Conservation (phyloP, 2,888 invertebrate genomes). For the Brassicogethes aeneus region DNA sequence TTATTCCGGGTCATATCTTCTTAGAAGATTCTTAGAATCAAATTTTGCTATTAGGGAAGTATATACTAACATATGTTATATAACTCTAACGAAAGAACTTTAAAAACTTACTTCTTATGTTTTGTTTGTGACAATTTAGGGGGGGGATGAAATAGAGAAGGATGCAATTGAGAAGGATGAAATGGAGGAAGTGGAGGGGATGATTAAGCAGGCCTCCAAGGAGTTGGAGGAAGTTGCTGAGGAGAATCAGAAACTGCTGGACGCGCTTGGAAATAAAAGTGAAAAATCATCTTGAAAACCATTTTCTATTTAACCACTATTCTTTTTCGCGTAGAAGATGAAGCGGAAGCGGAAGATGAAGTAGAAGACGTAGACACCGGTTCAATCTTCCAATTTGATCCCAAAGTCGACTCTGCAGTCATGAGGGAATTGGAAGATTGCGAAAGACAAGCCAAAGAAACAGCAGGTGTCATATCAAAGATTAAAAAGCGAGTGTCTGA, state of each 20-base stretch:
- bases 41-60: too few relatives aligned
- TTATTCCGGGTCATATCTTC: too few relatives aligned
- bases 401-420: conserved; percentile 30
- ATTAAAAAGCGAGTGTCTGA: conserved; percentile 37
- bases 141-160: not conserved
- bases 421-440: conserved; percentile 42
- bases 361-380: conserved; percentile 8
- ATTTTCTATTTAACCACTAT: too few relatives aligned
- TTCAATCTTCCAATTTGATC: conserved; percentile 18
- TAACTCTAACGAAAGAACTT: too few relatives aligned
- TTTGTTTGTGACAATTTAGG: too few relatives aligned
- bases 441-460: conserved; percentile 41
- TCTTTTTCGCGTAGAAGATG: too few relatives aligned
- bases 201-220: conserved; percentile 28
- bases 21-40: too few relatives aligned
- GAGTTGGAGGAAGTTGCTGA: conserved; percentile 31
- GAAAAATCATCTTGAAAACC: too few relatives aligned
- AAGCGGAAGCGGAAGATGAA: conserved; percentile 5
- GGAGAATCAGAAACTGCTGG: conserved; percentile 27
- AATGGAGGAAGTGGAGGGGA: conserved; percentile 31
- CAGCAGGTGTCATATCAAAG: conserved; percentile 39
- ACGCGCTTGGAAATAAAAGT: conserved; percentile 8
- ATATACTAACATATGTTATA: too few relatives aligned
- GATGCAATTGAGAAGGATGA: conserved; percentile 20
- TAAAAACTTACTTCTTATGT: too few relatives aligned